Percentiles rank a stretch among this genome's conserved stretches.
These are phyloP conservation scores for Ormyrus pomaceus DNA, from an alignment of 2,888 invertebrate genomes.

Conservation along the genomic window DNA sequence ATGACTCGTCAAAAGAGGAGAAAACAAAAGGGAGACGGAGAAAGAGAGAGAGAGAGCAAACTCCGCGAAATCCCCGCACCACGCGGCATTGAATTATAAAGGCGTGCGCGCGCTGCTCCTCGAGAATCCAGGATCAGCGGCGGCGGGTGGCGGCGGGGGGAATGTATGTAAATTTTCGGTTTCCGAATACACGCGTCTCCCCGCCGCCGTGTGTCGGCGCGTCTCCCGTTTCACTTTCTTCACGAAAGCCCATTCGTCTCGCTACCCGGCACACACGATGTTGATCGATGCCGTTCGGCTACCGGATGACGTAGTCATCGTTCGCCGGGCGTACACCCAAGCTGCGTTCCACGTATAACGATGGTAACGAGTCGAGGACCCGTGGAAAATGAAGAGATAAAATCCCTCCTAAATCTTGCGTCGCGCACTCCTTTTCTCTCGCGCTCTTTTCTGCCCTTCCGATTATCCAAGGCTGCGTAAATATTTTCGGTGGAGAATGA, in stretches of 20 bases:
- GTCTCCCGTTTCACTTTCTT: constrained; percentile 1
- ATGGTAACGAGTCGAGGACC: constrained; percentile 18
- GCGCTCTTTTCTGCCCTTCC: too few relatives aligned
- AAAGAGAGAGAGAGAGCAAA: neutral
- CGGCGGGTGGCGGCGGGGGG: neutral
- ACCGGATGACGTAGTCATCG: constrained; percentile 47
- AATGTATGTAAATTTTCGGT: constrained; percentile 40
- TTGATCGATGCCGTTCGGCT: constrained; percentile 50
- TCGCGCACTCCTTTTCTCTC: neutral
- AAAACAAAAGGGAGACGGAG: constrained; percentile 1
- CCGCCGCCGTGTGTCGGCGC: neutral
- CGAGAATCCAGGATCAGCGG: neutral
- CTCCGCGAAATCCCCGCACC: neutral
- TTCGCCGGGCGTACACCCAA: neutral
- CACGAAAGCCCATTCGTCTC: too few relatives aligned
- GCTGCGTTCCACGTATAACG: too few relatives aligned
- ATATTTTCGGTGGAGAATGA: neutral
- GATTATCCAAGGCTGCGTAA: neutral
- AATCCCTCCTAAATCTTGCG: constrained; percentile 38
- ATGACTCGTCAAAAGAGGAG: constrained; percentile 30
- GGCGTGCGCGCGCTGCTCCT: neutral
- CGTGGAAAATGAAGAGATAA: constrained; percentile 64
- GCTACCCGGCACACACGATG: constrained; percentile 18
- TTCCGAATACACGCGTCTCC: constrained; percentile 7
- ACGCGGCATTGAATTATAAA: constrained; percentile 42